phyloP scores from a whole-genome alignment of 2,888 invertebrate genomes.

The Lydus trimaculatus region DNA sequence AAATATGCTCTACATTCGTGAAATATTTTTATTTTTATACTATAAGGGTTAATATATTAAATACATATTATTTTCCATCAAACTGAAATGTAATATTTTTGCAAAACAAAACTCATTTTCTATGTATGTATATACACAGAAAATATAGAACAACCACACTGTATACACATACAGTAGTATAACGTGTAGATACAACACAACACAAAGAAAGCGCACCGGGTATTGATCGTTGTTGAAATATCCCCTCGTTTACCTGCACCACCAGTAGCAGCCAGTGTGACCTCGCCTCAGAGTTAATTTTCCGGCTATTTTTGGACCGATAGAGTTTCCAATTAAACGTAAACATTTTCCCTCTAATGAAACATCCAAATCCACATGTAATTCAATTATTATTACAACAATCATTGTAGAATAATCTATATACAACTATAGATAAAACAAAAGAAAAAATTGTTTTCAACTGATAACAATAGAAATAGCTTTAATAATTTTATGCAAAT shows the following conservation, averaged over 20 bases:
- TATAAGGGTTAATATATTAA: too few relatives aligned
- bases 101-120: background rate
- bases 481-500: constrained; percentile 10
- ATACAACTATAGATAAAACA: background rate
- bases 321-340: constrained; percentile 45
- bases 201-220: constrained; percentile 28
- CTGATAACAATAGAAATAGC: background rate
- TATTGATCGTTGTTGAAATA: constrained; percentile 45
- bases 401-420: background rate
- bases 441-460: background rate
- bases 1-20: too few relatives aligned
- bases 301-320: constrained; percentile 41
- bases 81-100: background rate
- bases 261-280: constrained; percentile 35
- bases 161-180: constrained; percentile 28
- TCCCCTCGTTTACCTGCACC: constrained; percentile 43
- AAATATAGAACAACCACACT: background rate
- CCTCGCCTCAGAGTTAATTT: constrained; percentile 46
- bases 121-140: too few relatives aligned
- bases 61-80: too few relatives aligned
- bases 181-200: constrained; percentile 33
- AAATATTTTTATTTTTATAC: too few relatives aligned
- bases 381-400: background rate
- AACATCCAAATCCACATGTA: background rate
- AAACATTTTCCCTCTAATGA: constrained; percentile 17